Evolutionary conservation across 2,888 invertebrate genomes (phyloP).

Genomic region (Ramazzottius varieornatus): DNA sequence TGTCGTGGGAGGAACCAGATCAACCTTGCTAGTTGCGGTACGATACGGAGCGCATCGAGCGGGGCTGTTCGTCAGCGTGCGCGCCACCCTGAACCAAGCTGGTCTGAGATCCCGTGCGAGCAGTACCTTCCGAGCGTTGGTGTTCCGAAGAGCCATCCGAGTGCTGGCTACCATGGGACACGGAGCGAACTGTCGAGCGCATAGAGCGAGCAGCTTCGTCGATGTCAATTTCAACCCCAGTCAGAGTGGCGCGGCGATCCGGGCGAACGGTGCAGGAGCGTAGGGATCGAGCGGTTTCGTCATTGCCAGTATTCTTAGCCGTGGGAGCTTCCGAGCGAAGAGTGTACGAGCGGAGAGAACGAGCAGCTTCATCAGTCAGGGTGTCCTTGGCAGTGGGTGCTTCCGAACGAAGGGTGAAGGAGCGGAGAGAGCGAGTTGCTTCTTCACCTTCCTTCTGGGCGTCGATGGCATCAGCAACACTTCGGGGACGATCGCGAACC

Average conservation of each 20-base stretch:
- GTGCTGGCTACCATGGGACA: neutral
- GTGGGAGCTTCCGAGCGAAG: neutral
- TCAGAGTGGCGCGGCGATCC: neutral
- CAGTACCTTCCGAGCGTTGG: neutral
- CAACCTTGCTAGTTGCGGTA: slow-evolving; percentile 3
- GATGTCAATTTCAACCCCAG: neutral
- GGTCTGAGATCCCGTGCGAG: neutral
- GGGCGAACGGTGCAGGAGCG: neutral
- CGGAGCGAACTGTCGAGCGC: neutral
- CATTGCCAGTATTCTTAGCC: neutral
- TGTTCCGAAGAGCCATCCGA: neutral
- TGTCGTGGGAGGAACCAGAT: too few species aligned
- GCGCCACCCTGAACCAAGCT: neutral
- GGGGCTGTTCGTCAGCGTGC: neutral
- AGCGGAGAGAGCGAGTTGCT: neutral
- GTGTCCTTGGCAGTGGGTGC: neutral
- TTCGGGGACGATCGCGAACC: neutral
- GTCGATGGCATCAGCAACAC: neutral
- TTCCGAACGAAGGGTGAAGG: slow-evolving; percentile 1
- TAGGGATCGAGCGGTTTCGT: neutral
- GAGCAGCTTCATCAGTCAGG: neutral
- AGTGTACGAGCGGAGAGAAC: slow-evolving; percentile 1
- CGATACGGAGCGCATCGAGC: neutral
- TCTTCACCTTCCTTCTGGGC: neutral
- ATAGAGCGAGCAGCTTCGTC: neutral